Evolutionary conservation across 2,113 vertebrate species (phyloP).

Genomic region (Vombatus ursinus): DNA sequence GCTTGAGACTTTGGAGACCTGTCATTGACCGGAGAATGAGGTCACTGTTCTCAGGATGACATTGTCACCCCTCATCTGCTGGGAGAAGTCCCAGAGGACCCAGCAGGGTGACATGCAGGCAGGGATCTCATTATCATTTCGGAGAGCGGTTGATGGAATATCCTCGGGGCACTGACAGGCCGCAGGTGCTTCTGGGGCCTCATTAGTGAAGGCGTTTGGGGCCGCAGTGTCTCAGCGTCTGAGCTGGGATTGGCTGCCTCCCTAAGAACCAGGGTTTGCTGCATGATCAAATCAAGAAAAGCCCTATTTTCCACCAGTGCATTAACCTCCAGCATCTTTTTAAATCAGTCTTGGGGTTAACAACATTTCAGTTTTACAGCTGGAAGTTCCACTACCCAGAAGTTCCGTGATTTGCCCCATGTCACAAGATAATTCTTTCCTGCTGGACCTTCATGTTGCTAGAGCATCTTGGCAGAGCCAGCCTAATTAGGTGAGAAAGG

Average conservation of each 20-base stretch:
- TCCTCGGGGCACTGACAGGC: background rate
- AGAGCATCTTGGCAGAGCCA: background rate
- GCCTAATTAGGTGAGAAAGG: background rate
- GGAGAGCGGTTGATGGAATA: background rate
- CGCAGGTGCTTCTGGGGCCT: background rate
- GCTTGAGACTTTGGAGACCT: background rate
- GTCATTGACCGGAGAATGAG: background rate
- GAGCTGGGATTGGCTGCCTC: background rate
- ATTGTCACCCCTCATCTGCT: background rate
- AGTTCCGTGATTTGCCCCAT: background rate
- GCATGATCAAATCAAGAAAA: background rate
- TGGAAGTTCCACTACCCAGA: background rate
- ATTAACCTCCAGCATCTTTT: background rate
- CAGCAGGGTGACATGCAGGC: background rate
- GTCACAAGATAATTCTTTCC: background rate
- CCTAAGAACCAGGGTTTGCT: background rate
- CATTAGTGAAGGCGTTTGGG: background rate
- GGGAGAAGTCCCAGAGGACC: background rate
- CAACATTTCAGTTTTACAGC: background rate
- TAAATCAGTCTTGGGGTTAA: background rate
- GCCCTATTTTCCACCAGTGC: background rate
- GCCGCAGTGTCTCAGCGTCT: background rate
- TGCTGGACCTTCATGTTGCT: background rate
- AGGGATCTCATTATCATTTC: background rate
- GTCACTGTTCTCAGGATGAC: background rate